Base-by-base conservation (phyloP, 2,113 vertebrate genomes). In the Daphoenositta chrysoptera region DNA sequence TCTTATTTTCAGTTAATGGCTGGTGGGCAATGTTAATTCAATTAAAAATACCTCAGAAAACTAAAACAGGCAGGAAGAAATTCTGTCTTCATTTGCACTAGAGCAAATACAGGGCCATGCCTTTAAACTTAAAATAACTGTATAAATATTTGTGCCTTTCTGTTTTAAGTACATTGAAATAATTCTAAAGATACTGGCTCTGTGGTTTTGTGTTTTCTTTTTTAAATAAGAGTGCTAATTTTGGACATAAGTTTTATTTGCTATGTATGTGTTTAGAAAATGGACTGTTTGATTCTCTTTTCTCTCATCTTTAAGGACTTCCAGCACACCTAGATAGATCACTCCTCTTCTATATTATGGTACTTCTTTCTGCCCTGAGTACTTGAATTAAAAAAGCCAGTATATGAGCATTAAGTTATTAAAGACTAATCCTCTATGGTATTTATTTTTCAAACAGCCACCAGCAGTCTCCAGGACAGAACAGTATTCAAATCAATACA, bases 161-260 rank as follows among this genome's bases (percentile, higher is more conserved):
- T 79, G 26, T 28, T 79, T 61, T 66, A 57, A 47, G 31, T 40
- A 24, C 28, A 53, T 9, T 44, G n/a, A 86, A 86, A 45, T 71
- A 71, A 70, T 70, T 83, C 42, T 89, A 53, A 89, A 75, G 22
- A 40, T 53, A n/a, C 17, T n/a, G 4, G 47, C 24, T 47, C 18
- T 35, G 9, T 61, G 15, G 6, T 1, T 15, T 4, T 1, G 2
- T 9, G 4, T 2, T 26, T 1, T n/a, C n/a, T n/a, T 57, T 63
- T 57, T 40, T 5, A n/a, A 76, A 42, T 28, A 87, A 56, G 19
- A 61, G 66, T 40, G 4, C 27, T 65, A 6, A 66, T 70, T 72
- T 53, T 65, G 37, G 37, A 85, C 40, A 11, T 50, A 50, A 35
- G 5, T 54, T 70, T 72, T 42, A 45, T 77, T 89, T 89, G 11